Evolutionary conservation across 2,113 vertebrate genomes (phyloP).

Genomic region (Cygnus buccinator): DNA sequence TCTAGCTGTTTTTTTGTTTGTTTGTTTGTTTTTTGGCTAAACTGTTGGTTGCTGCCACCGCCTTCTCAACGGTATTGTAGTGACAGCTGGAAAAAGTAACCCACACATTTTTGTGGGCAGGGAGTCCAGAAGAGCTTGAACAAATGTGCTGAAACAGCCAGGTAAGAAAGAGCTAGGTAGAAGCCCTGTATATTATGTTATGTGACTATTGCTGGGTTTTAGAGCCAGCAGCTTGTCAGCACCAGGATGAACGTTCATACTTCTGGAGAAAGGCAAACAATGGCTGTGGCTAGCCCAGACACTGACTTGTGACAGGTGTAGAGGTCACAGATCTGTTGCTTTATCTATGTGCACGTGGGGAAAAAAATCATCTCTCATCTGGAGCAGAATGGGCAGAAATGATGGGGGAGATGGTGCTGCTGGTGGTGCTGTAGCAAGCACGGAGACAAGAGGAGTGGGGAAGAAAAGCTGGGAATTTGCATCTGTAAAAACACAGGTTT

Average conservation of each 20-base stretch:
- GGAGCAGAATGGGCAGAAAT: background rate
- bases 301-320: fast-evolving
- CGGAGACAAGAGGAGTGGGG: no score
- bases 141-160: background rate
- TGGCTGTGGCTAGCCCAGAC: background rate
- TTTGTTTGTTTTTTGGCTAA: background rate
- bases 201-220: background rate
- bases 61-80: background rate
- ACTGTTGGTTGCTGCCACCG: background rate
- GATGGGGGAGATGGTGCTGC: background rate
- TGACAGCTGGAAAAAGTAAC: background rate
- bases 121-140: background rate
- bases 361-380: background rate
- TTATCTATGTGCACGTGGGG: background rate
- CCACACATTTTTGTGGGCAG: background rate
- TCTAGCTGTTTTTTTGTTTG: background rate
- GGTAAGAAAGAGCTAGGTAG: background rate
- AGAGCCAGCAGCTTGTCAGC: background rate
- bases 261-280: background rate
- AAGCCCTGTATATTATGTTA: background rate
- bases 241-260: background rate
- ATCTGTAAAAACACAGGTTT: no score
- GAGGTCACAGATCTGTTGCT: background rate
- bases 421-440: background rate
- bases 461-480: no score